Percentiles rank a stretch among this genome's conserved stretches.
phyloP scores from a whole-genome alignment of 2,888 invertebrate genomes.

The Phyto melanocephala region DNA sequence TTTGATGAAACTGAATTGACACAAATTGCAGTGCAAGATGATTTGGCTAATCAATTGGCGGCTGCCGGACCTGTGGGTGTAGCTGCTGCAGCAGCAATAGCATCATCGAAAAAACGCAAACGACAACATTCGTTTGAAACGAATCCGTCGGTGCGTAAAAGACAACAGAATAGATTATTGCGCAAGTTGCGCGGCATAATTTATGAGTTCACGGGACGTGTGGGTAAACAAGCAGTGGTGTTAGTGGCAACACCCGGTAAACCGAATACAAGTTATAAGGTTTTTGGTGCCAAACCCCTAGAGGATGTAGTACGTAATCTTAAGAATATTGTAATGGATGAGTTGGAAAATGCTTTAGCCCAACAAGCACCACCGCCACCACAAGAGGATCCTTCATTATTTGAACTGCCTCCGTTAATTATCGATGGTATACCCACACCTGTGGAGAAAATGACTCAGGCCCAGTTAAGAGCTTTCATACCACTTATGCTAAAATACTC shows the following conservation, averaged over 20 bases:
- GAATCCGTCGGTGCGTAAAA: slow-evolving; percentile 96
- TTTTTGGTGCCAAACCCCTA: slow-evolving; percentile 97
- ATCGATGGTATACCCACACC: slow-evolving; percentile 99
- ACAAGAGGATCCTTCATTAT: slow-evolving; percentile 92
- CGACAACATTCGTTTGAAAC: slow-evolving; percentile 97
- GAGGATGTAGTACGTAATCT: slow-evolving; percentile 97
- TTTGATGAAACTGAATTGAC: slow-evolving; percentile 92
- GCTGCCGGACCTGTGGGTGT: slow-evolving; percentile 98
- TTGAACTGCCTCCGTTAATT: slow-evolving; percentile 96
- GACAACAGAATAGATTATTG: slow-evolving; percentile 95
- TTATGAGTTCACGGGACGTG: slow-evolving; percentile 97
- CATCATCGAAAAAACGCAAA: slow-evolving; percentile 96
- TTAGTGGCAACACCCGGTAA: slow-evolving; percentile 97
- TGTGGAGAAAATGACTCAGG: slow-evolving; percentile 99
- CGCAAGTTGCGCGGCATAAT: slow-evolving; percentile 94
- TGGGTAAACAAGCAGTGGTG: slow-evolving; percentile 98
- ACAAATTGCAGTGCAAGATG: slow-evolving; percentile 84
- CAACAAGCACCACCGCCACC: slow-evolving; percentile 92
- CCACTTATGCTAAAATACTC: slow-evolving; percentile 99
- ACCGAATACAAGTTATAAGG: slow-evolving; percentile 96
- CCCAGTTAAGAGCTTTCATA: slow-evolving; percentile 96
- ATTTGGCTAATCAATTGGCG: slow-evolving; percentile 96
- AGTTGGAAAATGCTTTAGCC: slow-evolving; percentile 93
- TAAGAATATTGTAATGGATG: slow-evolving; percentile 95
- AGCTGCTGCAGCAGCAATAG: slow-evolving; percentile 97